phyloP scores from a whole-genome alignment of 2,797 vertebrate genomes.

The Phylloscopus collybita region DNA sequence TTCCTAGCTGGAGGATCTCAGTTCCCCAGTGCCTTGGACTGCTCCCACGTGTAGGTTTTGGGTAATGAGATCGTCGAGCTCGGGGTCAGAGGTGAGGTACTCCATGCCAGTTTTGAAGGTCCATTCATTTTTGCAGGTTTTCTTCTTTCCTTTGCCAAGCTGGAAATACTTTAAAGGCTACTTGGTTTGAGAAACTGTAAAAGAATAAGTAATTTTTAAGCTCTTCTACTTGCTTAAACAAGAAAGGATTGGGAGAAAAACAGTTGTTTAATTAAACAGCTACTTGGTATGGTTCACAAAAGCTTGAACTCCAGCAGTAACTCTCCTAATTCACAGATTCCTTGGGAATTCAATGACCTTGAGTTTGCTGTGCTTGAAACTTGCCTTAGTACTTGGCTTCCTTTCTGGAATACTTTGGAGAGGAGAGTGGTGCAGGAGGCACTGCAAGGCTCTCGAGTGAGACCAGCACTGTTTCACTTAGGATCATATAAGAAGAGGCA shows the following conservation, averaged over 20 bases:
- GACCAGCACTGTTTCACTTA: neutral
- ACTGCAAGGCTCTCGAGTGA: neutral
- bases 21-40: neutral
- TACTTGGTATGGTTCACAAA: slow-evolving; percentile 53
- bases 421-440: neutral
- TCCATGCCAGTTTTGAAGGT: neutral
- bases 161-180: slow-evolving; percentile 18
- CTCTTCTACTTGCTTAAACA: slow-evolving; percentile 32
- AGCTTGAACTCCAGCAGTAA: slow-evolving; percentile 54
- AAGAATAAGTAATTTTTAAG: slow-evolving; percentile 14
- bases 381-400: slow-evolving; percentile 32
- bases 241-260: slow-evolving; percentile 5
- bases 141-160: slow-evolving; percentile 19
- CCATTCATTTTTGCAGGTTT: neutral
- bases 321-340: slow-evolving; percentile 59
- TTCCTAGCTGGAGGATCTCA: neutral
- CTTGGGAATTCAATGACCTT: slow-evolving; percentile 72
- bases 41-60: neutral
- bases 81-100: neutral
- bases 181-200: slow-evolving; percentile 5
- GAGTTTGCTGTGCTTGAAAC: slow-evolving; percentile 31
- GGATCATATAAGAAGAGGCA: neutral
- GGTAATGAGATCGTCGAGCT: neutral
- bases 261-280: slow-evolving; percentile 67
- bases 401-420: slow-evolving; percentile 16